Base-by-base conservation (phyloP, 2,113 vertebrate genomes). In the Cricetomys ansorgei region DNA sequence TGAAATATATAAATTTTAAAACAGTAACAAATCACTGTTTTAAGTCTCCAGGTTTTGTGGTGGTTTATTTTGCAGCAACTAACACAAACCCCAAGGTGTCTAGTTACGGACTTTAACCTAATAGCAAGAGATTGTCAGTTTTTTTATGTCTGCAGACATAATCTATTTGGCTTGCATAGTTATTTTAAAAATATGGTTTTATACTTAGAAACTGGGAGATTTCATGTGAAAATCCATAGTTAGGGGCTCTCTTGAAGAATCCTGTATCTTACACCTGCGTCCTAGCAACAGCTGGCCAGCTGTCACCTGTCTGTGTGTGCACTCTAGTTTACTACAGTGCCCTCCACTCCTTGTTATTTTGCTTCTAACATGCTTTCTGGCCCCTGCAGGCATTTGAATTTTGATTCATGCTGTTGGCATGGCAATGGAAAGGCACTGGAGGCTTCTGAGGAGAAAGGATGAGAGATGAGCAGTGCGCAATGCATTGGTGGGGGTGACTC, bases 401-500 rank as follows among this genome's bases (percentile, higher is more conserved):
- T 84, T 88, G 89, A 88, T 91, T 45, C 69, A 84, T 53, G 50
- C 25, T 72, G 62, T 92, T 94, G 89, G 70, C 84, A 83, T 88
- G 57, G 48, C 90, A 88, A 83, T 76, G 67, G 69, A 69, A 94
- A 85, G 62, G 37, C 85, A 89, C 12, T 27, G 53, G 80, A 77
- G 89, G 83, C 37, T 70, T 92, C 43, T 92, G 70, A 84, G 75
- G 17, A 90, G 50, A 19, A 81, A 91, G 72, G 40, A 76, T 43
- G 34, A 45, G 69, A 92, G n/a, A 53, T 40, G 45, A 59, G 25
- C 43, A 89, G 50, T 62, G 34, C 88, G 43, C 76, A 69, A 84
- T 12, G 34, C 73, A 50, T 62, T 53, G 29, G 59, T n/a, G 40
- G 53, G 55, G 27, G 43, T 69, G 43, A 88, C 69, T 94, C 27